Evolutionary conservation across 2,113 vertebrate genomes (phyloP).

Genomic region (Phylloscopus trochiloides): DNA sequence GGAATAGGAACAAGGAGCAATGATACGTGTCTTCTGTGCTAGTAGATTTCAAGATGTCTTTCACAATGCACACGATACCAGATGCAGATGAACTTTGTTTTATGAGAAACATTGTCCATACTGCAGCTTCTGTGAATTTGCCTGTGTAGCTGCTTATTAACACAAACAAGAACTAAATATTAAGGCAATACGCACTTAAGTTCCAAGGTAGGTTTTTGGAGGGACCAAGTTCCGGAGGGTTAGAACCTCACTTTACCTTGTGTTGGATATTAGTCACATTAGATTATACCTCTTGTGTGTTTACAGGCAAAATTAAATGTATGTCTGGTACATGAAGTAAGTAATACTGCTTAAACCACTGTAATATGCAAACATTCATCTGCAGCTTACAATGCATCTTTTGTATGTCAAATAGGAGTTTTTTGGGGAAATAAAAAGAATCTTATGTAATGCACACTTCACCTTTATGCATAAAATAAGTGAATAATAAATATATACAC

Average conservation of each 20-base stretch:
- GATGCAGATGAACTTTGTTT: background rate
- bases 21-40: background rate
- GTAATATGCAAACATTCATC: background rate
- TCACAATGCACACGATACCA: fast-evolving
- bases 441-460: background rate
- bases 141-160: background rate
- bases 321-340: background rate
- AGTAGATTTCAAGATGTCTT: background rate
- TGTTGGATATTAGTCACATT: background rate
- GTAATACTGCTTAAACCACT: background rate
- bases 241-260: background rate
- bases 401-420: background rate
- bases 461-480: background rate
- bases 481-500: background rate
- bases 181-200: fast-evolving
- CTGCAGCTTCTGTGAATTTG: background rate
- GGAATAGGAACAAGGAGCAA: background rate
- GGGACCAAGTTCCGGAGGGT: background rate
- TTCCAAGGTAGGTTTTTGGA: background rate
- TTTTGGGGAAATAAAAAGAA: background rate
- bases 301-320: background rate
- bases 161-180: background rate
- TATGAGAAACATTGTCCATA: background rate
- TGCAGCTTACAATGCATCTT: background rate
- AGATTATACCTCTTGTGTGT: background rate